Evolutionary conservation across 1,140 invertebrate species (phyloP).

Genomic region (Pemphigus obesinymphae): DNA sequence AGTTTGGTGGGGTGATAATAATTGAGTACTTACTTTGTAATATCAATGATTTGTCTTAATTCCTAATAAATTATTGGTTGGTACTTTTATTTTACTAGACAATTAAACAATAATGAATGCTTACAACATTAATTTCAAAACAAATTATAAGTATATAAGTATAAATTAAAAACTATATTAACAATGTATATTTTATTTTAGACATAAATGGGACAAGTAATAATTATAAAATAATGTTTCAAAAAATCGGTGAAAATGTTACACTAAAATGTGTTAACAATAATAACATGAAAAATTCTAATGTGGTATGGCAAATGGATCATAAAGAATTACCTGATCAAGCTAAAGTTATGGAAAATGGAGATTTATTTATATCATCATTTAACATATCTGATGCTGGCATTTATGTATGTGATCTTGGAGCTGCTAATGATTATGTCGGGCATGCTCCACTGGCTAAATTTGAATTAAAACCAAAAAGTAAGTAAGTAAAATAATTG

Average conservation of each 20-base stretch:
- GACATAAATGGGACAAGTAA: constrained; percentile 15
- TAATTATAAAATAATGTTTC: constrained; percentile 15
- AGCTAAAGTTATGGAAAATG: constrained; percentile 15
- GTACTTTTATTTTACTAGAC: no score
- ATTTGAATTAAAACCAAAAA: constrained; percentile 20
- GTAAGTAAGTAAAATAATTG: not conserved
- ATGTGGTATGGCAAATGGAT: constrained; percentile 11
- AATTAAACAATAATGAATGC: not conserved
- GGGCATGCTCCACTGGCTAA: not conserved
- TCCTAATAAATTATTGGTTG: not conserved
- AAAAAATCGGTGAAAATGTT: constrained; percentile 30
- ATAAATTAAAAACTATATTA: not conserved
- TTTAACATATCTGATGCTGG: constrained; percentile 1
- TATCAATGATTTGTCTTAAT: not conserved
- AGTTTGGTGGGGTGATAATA: no score
- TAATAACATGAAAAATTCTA: not conserved
- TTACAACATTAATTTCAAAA: not conserved
- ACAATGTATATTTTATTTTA: not conserved
- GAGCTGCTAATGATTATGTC: not conserved
- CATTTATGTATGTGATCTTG: constrained; percentile 24
- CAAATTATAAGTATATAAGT: not conserved
- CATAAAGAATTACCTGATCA: constrained; percentile 27
- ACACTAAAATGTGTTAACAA: constrained; percentile 16
- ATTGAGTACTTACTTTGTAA: no score
- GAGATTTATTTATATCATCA: constrained; percentile 18